Evolutionary conservation across 1,140 invertebrate species (phyloP).

Genomic region (Diabrotica undecimpunctata): DNA sequence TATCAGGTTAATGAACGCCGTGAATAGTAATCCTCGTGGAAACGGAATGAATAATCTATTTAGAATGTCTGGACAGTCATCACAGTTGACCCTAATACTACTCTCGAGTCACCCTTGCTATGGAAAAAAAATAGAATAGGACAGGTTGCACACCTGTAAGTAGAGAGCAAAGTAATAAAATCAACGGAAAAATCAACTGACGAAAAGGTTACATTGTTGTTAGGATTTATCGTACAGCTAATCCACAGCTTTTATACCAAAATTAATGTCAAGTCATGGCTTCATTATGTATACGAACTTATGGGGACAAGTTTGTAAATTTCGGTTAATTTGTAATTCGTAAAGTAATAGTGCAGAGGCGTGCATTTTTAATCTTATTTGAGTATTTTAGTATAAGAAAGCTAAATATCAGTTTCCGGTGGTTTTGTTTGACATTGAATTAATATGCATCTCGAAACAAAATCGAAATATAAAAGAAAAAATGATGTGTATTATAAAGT

Average conservation of each 20-base stretch:
- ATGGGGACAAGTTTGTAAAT: too few relatives aligned
- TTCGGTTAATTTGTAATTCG: too few relatives aligned
- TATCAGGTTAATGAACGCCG: not conserved
- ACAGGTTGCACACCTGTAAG: not conserved
- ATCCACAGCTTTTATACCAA: not conserved
- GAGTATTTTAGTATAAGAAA: too few relatives aligned
- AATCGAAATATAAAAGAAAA: too few relatives aligned
- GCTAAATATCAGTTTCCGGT: too few relatives aligned
- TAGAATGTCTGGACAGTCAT: not conserved
- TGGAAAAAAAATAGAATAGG: not conserved
- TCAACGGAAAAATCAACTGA: not conserved
- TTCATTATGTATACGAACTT: not conserved
- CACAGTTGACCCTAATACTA: not conserved
- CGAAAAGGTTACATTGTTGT: slow-evolving; percentile 2
- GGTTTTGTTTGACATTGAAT: too few relatives aligned
- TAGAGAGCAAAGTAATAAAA: not conserved
- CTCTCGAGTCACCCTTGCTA: not conserved
- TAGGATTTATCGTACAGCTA: not conserved
- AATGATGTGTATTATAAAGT: too few relatives aligned
- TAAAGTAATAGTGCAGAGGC: too few relatives aligned
- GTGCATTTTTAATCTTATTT: too few relatives aligned
- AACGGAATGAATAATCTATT: not conserved
- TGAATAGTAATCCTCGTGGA: not conserved
- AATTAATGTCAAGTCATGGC: not conserved
- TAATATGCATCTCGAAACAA: too few relatives aligned